Evolutionary conservation across 2,888 invertebrate species (phyloP), one percentile per base, ranked within the genome.

Genomic region (Eustalomyia histrio): DNA sequence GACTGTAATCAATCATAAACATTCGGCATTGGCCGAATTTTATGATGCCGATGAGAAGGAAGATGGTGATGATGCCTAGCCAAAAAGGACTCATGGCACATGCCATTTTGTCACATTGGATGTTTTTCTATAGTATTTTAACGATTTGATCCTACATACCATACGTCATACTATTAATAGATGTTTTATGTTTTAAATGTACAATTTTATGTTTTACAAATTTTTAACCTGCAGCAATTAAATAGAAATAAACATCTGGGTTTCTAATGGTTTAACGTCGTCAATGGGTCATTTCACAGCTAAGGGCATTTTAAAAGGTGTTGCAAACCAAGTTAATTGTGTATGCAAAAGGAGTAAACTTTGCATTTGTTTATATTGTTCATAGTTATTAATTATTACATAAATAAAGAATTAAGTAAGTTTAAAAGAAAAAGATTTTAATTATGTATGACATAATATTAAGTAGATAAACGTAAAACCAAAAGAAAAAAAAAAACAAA

Each of bases 301-400:
- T 47, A 47, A n/a, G 14, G 43, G 7, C 43, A 47, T 47, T 47
- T 14, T n/a, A n/a, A n/a, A n/a, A 47, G 72, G 58, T 68, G 64
- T 75, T 67, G 72, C 67, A 80, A 80, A 35, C 17, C 50, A 76
- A 67, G 50, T 67, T 76, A 73, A 76, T 71, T 81, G 73, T 67
- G 68, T 72, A 60, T 75, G 69, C 52, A 47, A 76, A 61, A 64
- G 76, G 69, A 78, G 78, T 78, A 81, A 81, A 81, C 81, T 81
- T 81, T 81, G 81, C 81, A 81, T 81, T 81, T 81, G 81, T 81
- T 81, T 81, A 81, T 81, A 81, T 81, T 81, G 81, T 81, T 81
- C 81, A 81, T 81, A 81, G 81, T 81, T 81, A 81, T 78, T 78
- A 81, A 81, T 78, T 78, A 81, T 75, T 78, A 75, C 69, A 78